A percentile compares a stretch with the other conserved stretches of the same genome.
These are phyloP conservation scores for Andrena hattorfiana DNA, from an alignment of 2,888 invertebrate genomes.

Conservation along the genomic window DNA sequence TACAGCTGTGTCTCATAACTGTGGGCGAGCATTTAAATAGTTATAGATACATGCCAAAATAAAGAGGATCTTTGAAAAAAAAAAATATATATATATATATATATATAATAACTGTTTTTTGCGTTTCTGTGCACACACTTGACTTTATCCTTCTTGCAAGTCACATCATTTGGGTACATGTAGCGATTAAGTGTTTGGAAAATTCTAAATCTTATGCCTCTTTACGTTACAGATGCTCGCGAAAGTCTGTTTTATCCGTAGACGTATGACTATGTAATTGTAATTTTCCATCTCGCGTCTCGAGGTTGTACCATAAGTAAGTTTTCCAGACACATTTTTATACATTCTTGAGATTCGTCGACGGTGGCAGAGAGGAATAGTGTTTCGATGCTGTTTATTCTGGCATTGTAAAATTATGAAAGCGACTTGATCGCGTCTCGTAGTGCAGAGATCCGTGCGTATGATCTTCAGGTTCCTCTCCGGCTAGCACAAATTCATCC, in stretches of 20 bases:
- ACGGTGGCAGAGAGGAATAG: conserved; percentile 49
- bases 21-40: conserved; percentile 59
- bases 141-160: conserved; percentile 62
- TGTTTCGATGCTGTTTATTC: conserved; percentile 76
- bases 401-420: conserved; percentile 71
- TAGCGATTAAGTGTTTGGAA: conserved; percentile 49
- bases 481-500: conserved; percentile 80
- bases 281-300: background rate
- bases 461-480: conserved; percentile 80
- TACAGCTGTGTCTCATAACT: conserved; percentile 58
- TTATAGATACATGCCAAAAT: conserved; percentile 76
- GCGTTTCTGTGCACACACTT: conserved; percentile 68
- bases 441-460: conserved; percentile 75
- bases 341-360: conserved; percentile 43
- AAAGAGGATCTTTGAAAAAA: conserved; percentile 76
- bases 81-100: too few species aligned
- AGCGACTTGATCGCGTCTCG: conserved; percentile 65
- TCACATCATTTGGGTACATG: conserved; percentile 41
- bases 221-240: background rate
- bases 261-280: conserved; percentile 2
- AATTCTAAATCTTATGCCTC: conserved; percentile 8
- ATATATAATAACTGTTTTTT: conserved; percentile 66
- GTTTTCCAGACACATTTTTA: conserved; percentile 50
- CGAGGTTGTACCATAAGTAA: background rate
- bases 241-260: background rate